Evolutionary conservation across 92 coral and sea anemone species (phyloP).

Genomic region (Palythoa heliodiscus): DNA sequence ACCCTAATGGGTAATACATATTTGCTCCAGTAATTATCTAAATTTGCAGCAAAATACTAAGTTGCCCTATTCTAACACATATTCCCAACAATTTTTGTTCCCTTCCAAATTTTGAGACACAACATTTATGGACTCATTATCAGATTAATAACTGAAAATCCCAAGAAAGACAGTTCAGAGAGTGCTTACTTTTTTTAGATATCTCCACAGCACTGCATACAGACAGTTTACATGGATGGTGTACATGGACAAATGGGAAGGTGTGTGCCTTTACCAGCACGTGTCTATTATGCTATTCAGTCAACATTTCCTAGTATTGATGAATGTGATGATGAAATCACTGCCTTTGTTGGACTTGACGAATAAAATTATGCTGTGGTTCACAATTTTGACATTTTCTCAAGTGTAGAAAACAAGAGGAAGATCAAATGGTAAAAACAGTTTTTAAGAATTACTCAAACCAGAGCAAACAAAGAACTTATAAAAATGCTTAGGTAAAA

Average conservation of each 20-base stretch:
- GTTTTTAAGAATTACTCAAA: too few species aligned
- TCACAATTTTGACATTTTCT: background rate
- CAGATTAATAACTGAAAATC: background rate
- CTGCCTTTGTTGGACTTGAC: background rate
- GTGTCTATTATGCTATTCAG: background rate
- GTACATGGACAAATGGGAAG: background rate
- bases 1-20: background rate
- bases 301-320: background rate
- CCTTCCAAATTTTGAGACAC: slow-evolving; percentile 6
- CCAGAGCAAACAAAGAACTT: too few species aligned
- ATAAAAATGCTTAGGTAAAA: background rate
- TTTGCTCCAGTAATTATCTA: slow-evolving; percentile 7
- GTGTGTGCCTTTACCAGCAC: background rate
- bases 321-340: background rate
- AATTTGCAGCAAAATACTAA: background rate
- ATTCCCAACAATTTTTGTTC: slow-evolving; percentile 20
- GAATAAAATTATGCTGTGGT: background rate
- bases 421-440: background rate
- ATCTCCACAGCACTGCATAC: slow-evolving; percentile 13
- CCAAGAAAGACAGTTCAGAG: background rate
- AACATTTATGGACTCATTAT: slow-evolving; percentile 9
- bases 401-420: background rate
- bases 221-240: slow-evolving; percentile 2
- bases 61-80: slow-evolving; percentile 12
- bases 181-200: background rate